Conservation (phyloP, 2,113 vertebrate genomes). For the Psettodes erumei region DNA sequence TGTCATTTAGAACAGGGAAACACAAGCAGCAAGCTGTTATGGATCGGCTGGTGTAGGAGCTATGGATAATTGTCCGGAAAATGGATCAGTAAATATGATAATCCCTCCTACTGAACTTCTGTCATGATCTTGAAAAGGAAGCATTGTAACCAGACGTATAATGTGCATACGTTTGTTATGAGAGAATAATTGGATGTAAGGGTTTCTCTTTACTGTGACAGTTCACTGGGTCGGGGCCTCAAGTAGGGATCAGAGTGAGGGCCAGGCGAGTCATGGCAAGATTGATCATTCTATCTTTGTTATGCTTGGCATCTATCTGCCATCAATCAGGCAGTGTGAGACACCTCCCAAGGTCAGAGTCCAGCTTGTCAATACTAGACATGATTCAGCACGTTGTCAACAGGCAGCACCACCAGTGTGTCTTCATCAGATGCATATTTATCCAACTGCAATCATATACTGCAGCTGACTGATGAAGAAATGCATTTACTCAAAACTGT, state of each 20-base stretch:
- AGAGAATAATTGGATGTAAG: not conserved
- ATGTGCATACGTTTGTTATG: too few species aligned
- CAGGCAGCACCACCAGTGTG: conserved; percentile 4
- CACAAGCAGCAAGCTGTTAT: not conserved
- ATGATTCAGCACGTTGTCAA: conserved; percentile 59
- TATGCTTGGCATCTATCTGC: conserved; percentile 51
- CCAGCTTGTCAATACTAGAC: conserved; percentile 37
- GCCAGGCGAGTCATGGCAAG: conserved; percentile 22
- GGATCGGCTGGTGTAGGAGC: not conserved
- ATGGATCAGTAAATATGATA: conserved; percentile 8
- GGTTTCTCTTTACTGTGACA: conserved; percentile 12
- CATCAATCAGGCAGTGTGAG: conserved; percentile 54
- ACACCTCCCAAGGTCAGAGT: conserved; percentile 64
- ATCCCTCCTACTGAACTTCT: conserved; percentile 1
- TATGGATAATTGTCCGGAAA: conserved; percentile 16
- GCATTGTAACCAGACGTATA: conserved; percentile 5
- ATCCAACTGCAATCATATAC: conserved; percentile 7
- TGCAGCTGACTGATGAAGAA: not conserved
- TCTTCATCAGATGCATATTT: conserved; percentile 29
- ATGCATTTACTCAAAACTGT: not conserved
- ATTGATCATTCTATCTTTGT: conserved; percentile 59
- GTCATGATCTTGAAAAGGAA: conserved; percentile 2
- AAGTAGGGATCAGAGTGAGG: conserved; percentile 2
- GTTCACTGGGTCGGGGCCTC: not conserved
- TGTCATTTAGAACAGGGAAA: not conserved